Percentiles rank a stretch among this genome's conserved stretches.
Conservation (phyloP, 2,797 vertebrate species). For the Aplochiton taeniatus region DNA sequence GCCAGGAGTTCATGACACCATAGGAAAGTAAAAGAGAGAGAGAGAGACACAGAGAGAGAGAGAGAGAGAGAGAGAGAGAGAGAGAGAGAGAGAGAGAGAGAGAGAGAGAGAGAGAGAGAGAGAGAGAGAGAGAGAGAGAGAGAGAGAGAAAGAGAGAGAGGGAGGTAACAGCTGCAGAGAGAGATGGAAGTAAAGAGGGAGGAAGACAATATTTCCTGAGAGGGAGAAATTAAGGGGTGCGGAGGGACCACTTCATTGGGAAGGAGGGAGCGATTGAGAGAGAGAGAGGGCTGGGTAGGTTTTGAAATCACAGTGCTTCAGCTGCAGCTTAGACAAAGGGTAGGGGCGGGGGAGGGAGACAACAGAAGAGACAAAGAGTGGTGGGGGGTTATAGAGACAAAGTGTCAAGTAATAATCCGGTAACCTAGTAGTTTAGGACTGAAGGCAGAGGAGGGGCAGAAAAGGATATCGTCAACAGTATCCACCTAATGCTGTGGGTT, state of each 20-base stretch:
- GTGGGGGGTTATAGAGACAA: too few relatives aligned
- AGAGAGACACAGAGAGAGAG: constrained; percentile 35
- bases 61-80: constrained; percentile 35
- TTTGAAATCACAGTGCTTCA: too few relatives aligned
- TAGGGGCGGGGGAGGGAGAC: neutral
- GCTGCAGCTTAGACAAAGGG: too few relatives aligned
- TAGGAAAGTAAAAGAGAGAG: neutral
- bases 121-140: neutral
- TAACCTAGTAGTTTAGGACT: too few relatives aligned
- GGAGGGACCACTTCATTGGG: neutral
- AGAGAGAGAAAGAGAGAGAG: constrained; percentile 1
- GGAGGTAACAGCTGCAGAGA: neutral
- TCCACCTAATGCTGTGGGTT: too few relatives aligned
- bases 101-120: neutral
- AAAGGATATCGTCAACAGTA: too few relatives aligned
- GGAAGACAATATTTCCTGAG: too few relatives aligned
- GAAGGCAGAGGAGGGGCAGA: too few relatives aligned
- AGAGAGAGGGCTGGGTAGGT: neutral
- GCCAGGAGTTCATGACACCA: neutral
- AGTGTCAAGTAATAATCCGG: too few relatives aligned
- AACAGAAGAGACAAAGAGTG: neutral
- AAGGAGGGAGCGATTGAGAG: neutral
- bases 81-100: neutral
- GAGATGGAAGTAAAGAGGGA: too few relatives aligned
- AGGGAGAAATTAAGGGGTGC: neutral